Percentiles rank a stretch among this genome's conserved stretches.
phyloP scores from a whole-genome alignment of 2,113 vertebrate species.

The Oreotrochilus melanogaster region DNA sequence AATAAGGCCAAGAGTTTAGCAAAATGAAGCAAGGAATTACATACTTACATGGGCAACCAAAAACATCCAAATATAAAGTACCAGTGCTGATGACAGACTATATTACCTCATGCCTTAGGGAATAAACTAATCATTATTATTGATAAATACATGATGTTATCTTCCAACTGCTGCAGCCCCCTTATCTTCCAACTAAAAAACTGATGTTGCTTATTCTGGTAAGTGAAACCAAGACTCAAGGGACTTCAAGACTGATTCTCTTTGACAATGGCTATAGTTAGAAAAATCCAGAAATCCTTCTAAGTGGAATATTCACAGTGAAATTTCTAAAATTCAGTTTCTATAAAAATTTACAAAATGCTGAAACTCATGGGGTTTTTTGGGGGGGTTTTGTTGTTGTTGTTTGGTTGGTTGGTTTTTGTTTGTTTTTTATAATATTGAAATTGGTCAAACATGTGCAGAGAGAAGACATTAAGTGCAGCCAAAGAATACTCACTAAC shows the following conservation, averaged over 20 bases:
- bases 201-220: not conserved
- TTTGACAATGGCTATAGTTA: slow-evolving; percentile 11
- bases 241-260: slow-evolving; percentile 15
- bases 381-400: no score
- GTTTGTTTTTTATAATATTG: not conserved
- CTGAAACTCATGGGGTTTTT: not conserved
- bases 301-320: not conserved
- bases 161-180: not conserved
- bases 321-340: not conserved
- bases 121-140: slow-evolving; percentile 19
- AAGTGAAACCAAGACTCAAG: slow-evolving; percentile 23
- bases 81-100: not conserved
- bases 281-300: not conserved
- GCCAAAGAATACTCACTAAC: not conserved
- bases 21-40: not conserved
- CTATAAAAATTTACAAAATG: not conserved
- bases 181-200: not conserved
- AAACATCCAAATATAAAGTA: not conserved
- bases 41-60: not conserved
- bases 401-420: no score
- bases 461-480: not conserved
- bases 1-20: not conserved
- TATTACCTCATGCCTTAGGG: not conserved
- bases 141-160: slow-evolving; percentile 7
- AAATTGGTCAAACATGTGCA: not conserved